Evolutionary conservation across 1,140 invertebrate genomes (phyloP).

Genomic region (Battus philenor): DNA sequence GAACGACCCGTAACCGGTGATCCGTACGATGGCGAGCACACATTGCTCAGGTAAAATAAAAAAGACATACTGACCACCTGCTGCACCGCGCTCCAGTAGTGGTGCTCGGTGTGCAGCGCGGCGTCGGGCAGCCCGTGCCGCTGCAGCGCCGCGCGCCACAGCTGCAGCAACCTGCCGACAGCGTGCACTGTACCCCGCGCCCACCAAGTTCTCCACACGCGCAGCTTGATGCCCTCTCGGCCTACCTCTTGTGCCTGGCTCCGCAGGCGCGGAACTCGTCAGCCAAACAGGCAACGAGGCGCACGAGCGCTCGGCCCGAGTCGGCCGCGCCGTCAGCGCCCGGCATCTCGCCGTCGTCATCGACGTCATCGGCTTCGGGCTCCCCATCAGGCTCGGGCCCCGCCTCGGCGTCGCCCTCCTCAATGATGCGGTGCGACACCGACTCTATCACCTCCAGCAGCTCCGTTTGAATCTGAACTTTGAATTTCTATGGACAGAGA

Average conservation of each 20-base stretch:
- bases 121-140: conserved; percentile 34
- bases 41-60: not conserved
- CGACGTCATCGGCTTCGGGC: too few species aligned
- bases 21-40: not conserved
- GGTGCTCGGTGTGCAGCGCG: conserved; percentile 84
- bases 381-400: conserved; percentile 37
- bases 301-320: conserved; percentile 40
- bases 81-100: conserved; percentile 94
- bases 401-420: conserved; percentile 62
- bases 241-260: conserved; percentile 47
- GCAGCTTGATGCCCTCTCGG: too few species aligned
- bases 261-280: conserved; percentile 53
- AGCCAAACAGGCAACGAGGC: conserved; percentile 40
- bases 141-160: conserved; percentile 55
- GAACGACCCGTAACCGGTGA: not conserved
- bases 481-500: too few species aligned
- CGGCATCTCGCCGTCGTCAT: conserved; percentile 30
- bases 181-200: not conserved
- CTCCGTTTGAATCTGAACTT: conserved; percentile 88
- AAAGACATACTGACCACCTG: conserved; percentile 80
- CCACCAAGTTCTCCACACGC: too few species aligned
- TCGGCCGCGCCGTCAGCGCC: conserved; percentile 32
- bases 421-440: conserved; percentile 85
- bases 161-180: conserved; percentile 40
- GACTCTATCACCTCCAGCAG: conserved; percentile 85